Conservation (phyloP, 2,113 vertebrate genomes). For the Menidia beryllina region DNA sequence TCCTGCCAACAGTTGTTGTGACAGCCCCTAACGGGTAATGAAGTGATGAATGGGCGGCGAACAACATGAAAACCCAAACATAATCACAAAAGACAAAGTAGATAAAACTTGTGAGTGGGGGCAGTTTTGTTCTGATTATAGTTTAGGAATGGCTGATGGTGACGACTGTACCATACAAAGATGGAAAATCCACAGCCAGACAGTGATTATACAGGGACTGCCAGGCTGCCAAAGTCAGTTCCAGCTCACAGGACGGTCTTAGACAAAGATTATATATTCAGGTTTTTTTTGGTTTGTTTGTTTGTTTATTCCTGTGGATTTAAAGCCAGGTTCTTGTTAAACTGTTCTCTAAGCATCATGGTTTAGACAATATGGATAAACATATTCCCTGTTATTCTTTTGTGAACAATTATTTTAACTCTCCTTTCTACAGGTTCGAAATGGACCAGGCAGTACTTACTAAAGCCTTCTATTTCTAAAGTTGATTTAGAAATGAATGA, state of each 20-base stretch:
- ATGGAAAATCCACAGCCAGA: slow-evolving; percentile 13
- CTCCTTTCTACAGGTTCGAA: background rate
- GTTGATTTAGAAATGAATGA: background rate
- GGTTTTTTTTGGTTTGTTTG: background rate
- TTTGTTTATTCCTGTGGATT: background rate
- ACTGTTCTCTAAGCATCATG: background rate
- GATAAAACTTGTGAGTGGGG: slow-evolving; percentile 20
- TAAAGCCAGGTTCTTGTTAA: background rate
- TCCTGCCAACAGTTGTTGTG: slow-evolving; percentile 40
- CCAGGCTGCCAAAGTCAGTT: slow-evolving; percentile 14
- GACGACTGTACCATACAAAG: slow-evolving; percentile 27
- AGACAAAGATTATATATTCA: background rate
- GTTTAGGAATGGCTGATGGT: slow-evolving; percentile 29
- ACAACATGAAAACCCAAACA: slow-evolving; percentile 40
- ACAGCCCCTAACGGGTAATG: slow-evolving; percentile 39
- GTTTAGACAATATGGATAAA: background rate
- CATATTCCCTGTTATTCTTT: background rate
- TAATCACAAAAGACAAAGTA: slow-evolving; percentile 32
- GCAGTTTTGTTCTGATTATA: slow-evolving; percentile 37
- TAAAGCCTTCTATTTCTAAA: no score
- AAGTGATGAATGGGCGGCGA: slow-evolving; percentile 49
- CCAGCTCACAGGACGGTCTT: background rate
- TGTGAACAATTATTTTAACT: background rate
- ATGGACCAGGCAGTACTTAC: background rate
- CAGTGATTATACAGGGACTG: slow-evolving; percentile 1